Percentiles rank a stretch among this genome's conserved stretches.
Evolutionary conservation across 1,140 invertebrate genomes (phyloP).

Genomic region (Hyphantria cunea): DNA sequence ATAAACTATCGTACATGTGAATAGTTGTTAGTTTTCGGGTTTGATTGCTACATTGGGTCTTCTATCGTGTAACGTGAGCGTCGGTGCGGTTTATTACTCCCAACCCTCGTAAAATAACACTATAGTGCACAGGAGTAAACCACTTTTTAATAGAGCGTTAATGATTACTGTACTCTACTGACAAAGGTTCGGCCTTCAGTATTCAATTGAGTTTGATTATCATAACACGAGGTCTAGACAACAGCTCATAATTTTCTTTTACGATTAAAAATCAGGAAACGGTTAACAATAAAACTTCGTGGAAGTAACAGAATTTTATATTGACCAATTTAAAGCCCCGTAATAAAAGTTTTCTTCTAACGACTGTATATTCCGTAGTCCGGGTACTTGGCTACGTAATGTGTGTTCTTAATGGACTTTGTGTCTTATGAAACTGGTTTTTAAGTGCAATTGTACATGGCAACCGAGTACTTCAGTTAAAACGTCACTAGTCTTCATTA

Average conservation of each 20-base stretch:
- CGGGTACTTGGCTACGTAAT: conserved; percentile 17
- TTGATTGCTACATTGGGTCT: conserved; percentile 42
- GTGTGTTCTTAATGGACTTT: conserved; percentile 24
- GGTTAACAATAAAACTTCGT: conserved; percentile 22
- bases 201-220: conserved; percentile 10
- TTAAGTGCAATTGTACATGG: conserved; percentile 12
- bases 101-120: conserved; percentile 42
- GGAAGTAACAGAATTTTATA: conserved; percentile 28
- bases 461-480: neutral
- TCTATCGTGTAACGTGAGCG: conserved; percentile 44
- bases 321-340: conserved; percentile 30
- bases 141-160: conserved; percentile 48
- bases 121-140: conserved; percentile 44
- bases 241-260: neutral
- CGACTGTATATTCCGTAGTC: conserved; percentile 19
- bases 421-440: conserved; percentile 23
- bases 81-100: conserved; percentile 44
- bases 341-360: conserved; percentile 30
- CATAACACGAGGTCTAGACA: conserved; percentile 1
- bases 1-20: conserved; percentile 10
- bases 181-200: neutral
- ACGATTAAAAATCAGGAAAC: conserved; percentile 1
- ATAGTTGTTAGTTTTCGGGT: conserved; percentile 38
- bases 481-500: conserved; percentile 21
- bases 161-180: conserved; percentile 34